Evolutionary conservation across 2,113 vertebrate species (phyloP).

Genomic region (Brachirus orientalis): DNA sequence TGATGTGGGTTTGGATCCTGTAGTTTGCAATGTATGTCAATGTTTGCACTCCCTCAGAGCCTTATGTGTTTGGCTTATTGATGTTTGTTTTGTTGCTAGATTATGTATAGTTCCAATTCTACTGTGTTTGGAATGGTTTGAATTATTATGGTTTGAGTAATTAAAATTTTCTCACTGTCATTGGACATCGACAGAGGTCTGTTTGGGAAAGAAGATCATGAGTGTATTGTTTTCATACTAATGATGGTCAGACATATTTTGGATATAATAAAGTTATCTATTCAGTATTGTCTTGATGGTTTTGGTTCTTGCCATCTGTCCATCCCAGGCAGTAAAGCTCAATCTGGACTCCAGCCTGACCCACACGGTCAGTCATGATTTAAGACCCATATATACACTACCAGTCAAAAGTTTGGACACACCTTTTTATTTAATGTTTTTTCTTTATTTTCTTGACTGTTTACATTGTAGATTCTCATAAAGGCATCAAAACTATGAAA

Average conservation of each 20-base stretch:
- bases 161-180: background rate
- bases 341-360: no score
- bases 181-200: no score
- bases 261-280: background rate
- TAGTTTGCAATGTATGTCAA: constrained; percentile 63
- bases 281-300: background rate
- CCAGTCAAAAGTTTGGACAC: no score
- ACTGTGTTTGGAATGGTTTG: background rate
- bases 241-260: no score
- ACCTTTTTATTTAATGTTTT: no score
- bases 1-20: constrained; percentile 6
- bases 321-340: constrained; percentile 1
- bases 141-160: background rate
- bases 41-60: constrained; percentile 46
- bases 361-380: no score
- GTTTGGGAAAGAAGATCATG: background rate
- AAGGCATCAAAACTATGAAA: no score
- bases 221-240: background rate
- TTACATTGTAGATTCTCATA: no score
- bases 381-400: no score
- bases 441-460: no score
- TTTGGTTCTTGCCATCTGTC: constrained; percentile 2
- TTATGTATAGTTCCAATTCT: background rate
- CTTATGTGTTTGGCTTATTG: background rate
- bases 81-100: background rate